Base-by-base conservation (phyloP, 2,888 invertebrate genomes). In the Trisateles emortualis region DNA sequence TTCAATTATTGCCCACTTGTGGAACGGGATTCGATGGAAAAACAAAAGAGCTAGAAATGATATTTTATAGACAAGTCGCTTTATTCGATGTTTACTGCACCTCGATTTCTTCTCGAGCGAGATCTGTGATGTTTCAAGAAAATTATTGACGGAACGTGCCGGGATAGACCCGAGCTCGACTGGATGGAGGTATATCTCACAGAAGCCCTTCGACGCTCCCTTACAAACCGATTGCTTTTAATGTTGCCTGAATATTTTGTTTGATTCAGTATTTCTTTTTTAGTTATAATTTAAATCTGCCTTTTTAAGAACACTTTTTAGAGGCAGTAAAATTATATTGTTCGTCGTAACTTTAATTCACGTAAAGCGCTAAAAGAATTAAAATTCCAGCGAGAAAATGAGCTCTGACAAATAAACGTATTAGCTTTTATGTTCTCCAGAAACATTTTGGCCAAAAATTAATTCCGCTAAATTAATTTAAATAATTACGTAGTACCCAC, bases 1-100 rank as follows among this genome's bases (percentile, higher is more conserved):
- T 92, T 92, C 92, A 92, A 92, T 92, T 92, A 92, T 92, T 90
- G 88, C 92, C 92, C 92, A 92, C 92, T 92, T 92, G 92, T 92
- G 87, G 92, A 92, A 90, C 88, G 83, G 79, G 87, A 86, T 86
- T 83, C 87, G 79, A 87, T 81, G 86, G 87, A 86, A 86, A 90
- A 92, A 90, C 89, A 91, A 91, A 90, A 87, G 84, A 86, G 84
- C 86, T 86, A 83, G 81, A 88, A 90, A 91, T 92, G 85, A 91
- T 92, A 92, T 91, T 92, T 90, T 90, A 92, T 90, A 87, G 90
- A 89, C 86, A 86, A 83, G 83, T 83, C 84, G 83, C 86, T 88
- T 87, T 88, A 88, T 87, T 84, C 86, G 81, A 90, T 90, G 90
- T 91, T 92, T 91, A 90, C 87, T 87, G 85, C 90, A 85, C 73